phyloP scores from a whole-genome alignment of 2,113 vertebrate species.

The Hyaena hyaena region DNA sequence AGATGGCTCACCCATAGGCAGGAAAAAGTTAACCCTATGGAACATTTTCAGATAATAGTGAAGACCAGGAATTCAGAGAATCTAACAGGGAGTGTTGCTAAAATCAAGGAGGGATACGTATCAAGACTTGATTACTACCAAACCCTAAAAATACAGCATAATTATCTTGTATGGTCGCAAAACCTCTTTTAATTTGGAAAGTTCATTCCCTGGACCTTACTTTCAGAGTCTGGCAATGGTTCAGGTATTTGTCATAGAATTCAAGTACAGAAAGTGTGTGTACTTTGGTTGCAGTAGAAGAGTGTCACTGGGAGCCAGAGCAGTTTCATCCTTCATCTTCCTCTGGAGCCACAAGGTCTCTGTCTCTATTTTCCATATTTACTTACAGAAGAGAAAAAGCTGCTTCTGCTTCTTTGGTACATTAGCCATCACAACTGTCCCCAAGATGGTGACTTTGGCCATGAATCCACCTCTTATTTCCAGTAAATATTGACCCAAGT shows the following conservation, averaged over 20 bases:
- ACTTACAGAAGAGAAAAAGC: not conserved
- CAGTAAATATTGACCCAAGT: not conserved
- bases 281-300: not conserved
- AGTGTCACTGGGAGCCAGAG: not conserved
- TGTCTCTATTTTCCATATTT: not conserved
- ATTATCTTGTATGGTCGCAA: not conserved
- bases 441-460: not conserved
- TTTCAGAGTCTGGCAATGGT: not conserved
- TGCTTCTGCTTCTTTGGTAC: not conserved
- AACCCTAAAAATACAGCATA: not conserved
- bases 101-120: not conserved
- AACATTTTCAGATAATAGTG: not conserved
- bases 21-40: not conserved
- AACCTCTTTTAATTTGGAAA: not conserved
- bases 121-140: not conserved
- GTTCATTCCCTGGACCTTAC: not conserved
- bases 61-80: not conserved
- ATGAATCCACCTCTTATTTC: not conserved
- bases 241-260: not conserved
- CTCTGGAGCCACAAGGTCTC: not conserved
- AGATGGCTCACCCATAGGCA: not conserved
- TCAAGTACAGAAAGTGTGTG: not conserved
- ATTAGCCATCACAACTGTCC: not conserved
- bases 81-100: not conserved
- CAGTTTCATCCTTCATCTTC: not conserved